Conservation (phyloP, 2,113 vertebrate species). For the Centropristis striata region DNA sequence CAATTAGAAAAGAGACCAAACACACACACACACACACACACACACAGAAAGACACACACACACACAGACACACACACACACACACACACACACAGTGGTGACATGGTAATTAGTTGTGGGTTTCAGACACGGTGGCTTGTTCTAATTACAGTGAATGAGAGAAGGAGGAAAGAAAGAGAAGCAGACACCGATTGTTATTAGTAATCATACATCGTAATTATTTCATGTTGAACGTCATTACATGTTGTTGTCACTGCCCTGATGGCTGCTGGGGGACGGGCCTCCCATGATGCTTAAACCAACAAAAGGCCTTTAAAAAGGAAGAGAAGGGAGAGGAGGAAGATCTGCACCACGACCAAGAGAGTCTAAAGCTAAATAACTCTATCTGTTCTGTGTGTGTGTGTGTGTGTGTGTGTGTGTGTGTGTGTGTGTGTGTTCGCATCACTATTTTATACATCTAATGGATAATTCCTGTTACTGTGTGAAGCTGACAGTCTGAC, state of each 20-base stretch:
- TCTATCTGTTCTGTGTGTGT: too few species aligned
- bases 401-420: too few species aligned
- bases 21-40: constrained; percentile 40
- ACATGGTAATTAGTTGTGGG: constrained; percentile 17
- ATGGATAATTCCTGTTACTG: too few species aligned
- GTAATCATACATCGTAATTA: neutral
- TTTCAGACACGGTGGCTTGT: constrained; percentile 19
- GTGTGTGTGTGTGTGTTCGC: too few species aligned
- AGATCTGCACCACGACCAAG: too few species aligned
- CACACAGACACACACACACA: constrained; percentile 17
- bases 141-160: constrained; percentile 5
- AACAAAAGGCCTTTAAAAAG: neutral
- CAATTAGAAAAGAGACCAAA: neutral
- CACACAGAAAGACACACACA: neutral
- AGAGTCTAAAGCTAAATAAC: too few species aligned
- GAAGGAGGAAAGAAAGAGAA: neutral
- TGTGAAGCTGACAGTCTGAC: too few species aligned
- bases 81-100: neutral
- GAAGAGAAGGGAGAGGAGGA: neutral
- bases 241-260: neutral
- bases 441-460: too few species aligned
- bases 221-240: neutral
- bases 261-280: neutral
- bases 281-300: neutral
- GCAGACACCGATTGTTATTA: constrained; percentile 9